phyloP scores from a whole-genome alignment of 2,797 vertebrate species.

The Ptychobarbus kaznakovi region DNA sequence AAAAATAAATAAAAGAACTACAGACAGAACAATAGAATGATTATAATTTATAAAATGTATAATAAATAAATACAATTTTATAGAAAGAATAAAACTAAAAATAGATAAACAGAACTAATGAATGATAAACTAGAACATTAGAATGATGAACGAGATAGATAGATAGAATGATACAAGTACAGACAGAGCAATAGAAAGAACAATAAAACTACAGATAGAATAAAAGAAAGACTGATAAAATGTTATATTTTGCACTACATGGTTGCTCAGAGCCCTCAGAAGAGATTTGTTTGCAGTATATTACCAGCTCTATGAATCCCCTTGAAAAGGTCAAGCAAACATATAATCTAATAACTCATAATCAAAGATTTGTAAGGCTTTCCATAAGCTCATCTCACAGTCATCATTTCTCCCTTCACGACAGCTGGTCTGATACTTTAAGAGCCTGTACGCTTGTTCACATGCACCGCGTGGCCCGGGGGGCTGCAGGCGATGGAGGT shows the following conservation, averaged over 20 bases:
- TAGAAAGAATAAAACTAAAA: too few relatives aligned
- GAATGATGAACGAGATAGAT: too few relatives aligned
- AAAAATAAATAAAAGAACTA: too few relatives aligned
- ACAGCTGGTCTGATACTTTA: slow-evolving; percentile 14
- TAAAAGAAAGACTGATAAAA: too few relatives aligned
- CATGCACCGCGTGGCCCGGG: slow-evolving; percentile 9
- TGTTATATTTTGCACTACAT: too few relatives aligned
- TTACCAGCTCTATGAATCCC: slow-evolving; percentile 30
- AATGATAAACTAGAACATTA: too few relatives aligned
- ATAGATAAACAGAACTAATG: too few relatives aligned
- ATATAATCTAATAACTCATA: slow-evolving; percentile 53
- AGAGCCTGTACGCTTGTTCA: neutral
- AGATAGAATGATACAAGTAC: neutral
- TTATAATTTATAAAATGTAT: too few relatives aligned
- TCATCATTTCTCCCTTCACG: slow-evolving; percentile 26
- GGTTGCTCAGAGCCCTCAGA: slow-evolving; percentile 22
- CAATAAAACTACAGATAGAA: neutral
- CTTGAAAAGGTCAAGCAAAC: slow-evolving; percentile 59
- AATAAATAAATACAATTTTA: too few relatives aligned
- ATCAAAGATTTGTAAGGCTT: slow-evolving; percentile 56
- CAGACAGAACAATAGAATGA: too few relatives aligned
- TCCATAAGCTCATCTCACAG: slow-evolving; percentile 36
- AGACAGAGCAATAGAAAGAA: neutral
- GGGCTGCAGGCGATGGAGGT: slow-evolving; percentile 34
- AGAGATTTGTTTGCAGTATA: slow-evolving; percentile 41